Evolutionary conservation across 2,888 invertebrate species (phyloP), one percentile per base, ranked within the genome.

Genomic region (Lasioglossum villosulum): DNA sequence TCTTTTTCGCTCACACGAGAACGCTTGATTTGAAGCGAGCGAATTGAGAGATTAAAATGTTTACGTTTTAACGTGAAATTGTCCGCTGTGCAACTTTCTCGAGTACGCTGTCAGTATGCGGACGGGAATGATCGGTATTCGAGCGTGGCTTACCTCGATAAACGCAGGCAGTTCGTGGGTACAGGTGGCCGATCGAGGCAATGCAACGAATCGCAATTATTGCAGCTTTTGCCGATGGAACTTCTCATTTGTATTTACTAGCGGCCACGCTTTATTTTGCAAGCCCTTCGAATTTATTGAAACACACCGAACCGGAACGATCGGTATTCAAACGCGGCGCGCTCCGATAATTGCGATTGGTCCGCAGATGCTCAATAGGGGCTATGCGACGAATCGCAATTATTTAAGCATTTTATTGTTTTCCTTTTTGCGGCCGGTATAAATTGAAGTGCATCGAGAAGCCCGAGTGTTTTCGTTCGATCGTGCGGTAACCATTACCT

Each of bases 291-390:
- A 37, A 68, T n/a, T 12, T 39, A 68, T 68, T n/a, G 68, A 68
- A 68, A 68, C 34, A 23, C 80, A 80, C 48, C 74, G 42, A 56
- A 73, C 48, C 63, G 74, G 82, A 72, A 68, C 37, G 75, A 75
- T 80, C 78, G 79, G 82, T 59, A 88, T 86, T 86, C 83, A 59
- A 73, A 52, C 23, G 27, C 42, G 52, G 23, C 37, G n/a, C n/a
- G 74, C 39, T 45, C 8, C 37, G 37, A 63, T 77, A 59, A 72
- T 74, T 56, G 79, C 75, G 71, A 75, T 82, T 48, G 75, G 12
- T 27, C 4, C 34, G n/a, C 83, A 78, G 66, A 34, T 80, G 80
- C 72, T 78, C 66, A n/a, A 52, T 68, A n/a, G n/a, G 52, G 63
- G 45, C 14, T 30, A 34, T 37, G 30, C 59, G 45, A 52, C 66